Conservation (phyloP, 1,140 invertebrate genomes). For the Venustaconcha ellipsiformis region DNA sequence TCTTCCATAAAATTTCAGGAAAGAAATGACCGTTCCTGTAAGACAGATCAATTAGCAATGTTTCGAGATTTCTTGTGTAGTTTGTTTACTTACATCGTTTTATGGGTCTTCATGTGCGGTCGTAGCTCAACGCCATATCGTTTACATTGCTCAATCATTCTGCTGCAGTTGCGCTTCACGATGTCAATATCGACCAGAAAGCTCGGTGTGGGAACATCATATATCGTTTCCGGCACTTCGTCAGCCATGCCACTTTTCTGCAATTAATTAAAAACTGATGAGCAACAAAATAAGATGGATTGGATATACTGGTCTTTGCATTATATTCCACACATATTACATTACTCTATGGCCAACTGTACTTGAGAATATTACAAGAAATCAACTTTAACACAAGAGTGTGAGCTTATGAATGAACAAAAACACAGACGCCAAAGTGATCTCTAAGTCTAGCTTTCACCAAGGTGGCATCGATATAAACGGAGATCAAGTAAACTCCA, state of each 20-base stretch:
- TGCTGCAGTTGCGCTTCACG: slow-evolving; percentile 38
- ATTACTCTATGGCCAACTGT: no score
- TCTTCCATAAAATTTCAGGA: background rate
- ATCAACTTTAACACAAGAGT: no score
- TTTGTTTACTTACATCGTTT: slow-evolving; percentile 53
- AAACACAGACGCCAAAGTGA: no score
- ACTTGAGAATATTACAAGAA: no score
- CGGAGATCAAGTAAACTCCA: no score
- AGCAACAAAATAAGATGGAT: no score
- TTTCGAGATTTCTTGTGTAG: background rate
- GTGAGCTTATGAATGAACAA: no score
- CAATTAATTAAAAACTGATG: no score
- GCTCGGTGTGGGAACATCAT: slow-evolving; percentile 42
- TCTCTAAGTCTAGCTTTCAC: no score
- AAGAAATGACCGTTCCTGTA: background rate
- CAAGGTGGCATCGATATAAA: no score
- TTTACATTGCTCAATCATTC: slow-evolving; percentile 49
- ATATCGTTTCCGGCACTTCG: slow-evolving; percentile 18
- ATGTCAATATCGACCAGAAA: slow-evolving; percentile 50
- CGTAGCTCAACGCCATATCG: slow-evolving; percentile 52
- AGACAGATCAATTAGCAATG: background rate
- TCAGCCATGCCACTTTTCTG: background rate
- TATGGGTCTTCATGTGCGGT: slow-evolving; percentile 65
- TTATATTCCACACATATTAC: no score
- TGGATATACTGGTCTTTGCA: no score